A percentile compares a stretch with the other conserved stretches of the same genome.
These are phyloP conservation scores for Hemicentrotus pulcherrimus DNA, from an alignment of 35 echinoderm and acorn worm species.

Conservation along the genomic window DNA sequence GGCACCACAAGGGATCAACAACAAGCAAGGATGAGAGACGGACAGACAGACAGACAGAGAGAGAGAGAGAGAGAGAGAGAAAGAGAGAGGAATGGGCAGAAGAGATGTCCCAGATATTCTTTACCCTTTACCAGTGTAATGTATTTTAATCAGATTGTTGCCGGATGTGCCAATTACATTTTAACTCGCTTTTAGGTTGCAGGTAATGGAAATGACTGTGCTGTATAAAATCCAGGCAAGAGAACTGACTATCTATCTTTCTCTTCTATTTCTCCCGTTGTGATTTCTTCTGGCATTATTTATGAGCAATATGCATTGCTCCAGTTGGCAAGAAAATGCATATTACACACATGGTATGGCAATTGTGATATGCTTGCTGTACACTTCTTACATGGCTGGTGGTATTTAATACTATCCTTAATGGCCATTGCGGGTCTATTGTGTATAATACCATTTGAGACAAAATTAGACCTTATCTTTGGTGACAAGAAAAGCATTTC, in stretches of 20 bases:
- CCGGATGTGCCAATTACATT: slow-evolving; percentile 45
- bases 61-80: background rate
- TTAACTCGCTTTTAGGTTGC: slow-evolving; percentile 24
- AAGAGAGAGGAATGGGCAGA: background rate
- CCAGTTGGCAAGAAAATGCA: background rate
- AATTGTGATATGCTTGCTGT: background rate
- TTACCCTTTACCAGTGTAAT: slow-evolving; percentile 2
- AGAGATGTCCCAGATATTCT: slow-evolving; percentile 38
- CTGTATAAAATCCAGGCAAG: slow-evolving; percentile 17
- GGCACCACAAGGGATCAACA: background rate
- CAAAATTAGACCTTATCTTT: no score
- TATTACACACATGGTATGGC: background rate
- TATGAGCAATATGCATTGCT: background rate
- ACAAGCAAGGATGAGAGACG: background rate
- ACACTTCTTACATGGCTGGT: background rate
- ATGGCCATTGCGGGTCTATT: no score
- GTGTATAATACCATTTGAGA: no score
- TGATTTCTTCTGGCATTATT: slow-evolving; percentile 1
- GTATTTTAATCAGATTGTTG: slow-evolving; percentile 37
- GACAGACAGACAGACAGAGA: background rate
- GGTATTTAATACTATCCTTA: no score
- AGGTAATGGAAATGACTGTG: background rate
- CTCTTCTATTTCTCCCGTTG: background rate
- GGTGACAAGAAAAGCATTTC: no score
- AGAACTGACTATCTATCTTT: background rate